Evolutionary conservation across 2,797 vertebrate genomes (phyloP), one percentile per base, ranked within the genome.

Genomic region (Orientallactaga sibirica): DNA sequence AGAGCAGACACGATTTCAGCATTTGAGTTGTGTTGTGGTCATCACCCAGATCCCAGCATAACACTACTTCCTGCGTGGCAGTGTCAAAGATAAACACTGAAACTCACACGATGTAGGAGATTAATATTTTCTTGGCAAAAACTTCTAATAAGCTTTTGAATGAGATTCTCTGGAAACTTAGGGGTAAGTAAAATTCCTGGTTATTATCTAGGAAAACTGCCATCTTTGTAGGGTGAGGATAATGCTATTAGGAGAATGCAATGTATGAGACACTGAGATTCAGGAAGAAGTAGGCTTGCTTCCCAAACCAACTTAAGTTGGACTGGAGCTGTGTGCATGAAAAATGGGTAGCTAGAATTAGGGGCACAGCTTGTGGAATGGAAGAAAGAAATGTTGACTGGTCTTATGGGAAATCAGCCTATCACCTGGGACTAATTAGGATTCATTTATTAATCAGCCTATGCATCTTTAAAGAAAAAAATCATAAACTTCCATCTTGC

Each of bases 51-150:
- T 78, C 55, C 94, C 76, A 52, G 48, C 76, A 74, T 83, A 89
- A 52, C 76, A 18, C 68, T 74, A 55, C 74, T 79, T 94, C 88
- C 77, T 88, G 27, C 80, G 94, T 85, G 66, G 90, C 77, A 82
- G 11, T 70, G 66, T 93, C 88, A 93, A 93, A 80, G 29, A 70
- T 0, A 76, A 95, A 64, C 24, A 55, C 33, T 64, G 85, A 76
- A 91, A 92, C 88, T 86, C 66, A 16, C 87, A 68, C 66, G 22
- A 67, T 55, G 75, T 88, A 87, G 25, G 80, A 90, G 62, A 80
- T 52, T 1, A 78, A 52, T 94, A 33, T 95, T 97, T 97, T 83
- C 90, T 95, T 15, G 15, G 77, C 37, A 78, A 73, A 19, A 86
- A 92, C 43, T 81, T 64, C 64, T 55, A 79, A 61, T 95, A 33